Conservation (phyloP, 2,797 vertebrate genomes). For the Eptatretus atami region DNA sequence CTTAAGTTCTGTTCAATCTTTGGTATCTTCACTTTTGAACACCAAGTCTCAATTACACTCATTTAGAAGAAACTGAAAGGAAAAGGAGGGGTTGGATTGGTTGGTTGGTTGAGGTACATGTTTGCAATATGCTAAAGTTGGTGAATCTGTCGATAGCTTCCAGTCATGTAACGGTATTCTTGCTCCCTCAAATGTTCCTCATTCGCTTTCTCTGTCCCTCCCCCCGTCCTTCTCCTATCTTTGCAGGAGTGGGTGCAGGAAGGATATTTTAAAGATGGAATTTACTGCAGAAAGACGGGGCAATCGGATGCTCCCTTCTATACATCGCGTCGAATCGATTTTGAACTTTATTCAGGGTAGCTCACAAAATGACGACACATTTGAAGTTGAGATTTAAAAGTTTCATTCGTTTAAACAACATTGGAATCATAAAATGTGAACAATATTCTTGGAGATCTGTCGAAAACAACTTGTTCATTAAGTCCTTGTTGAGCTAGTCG, state of each 20-base stretch:
- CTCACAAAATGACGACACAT: background rate
- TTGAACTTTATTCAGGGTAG: conserved; percentile 43
- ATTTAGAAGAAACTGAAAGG: too few species aligned
- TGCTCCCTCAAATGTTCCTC: background rate
- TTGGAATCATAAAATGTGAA: too few species aligned
- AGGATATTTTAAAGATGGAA: conserved; percentile 42
- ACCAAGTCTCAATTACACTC: too few species aligned
- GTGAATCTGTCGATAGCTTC: background rate
- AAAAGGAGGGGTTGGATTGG: too few species aligned
- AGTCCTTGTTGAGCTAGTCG: too few species aligned
- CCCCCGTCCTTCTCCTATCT: background rate
- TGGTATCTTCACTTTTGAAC: too few species aligned
- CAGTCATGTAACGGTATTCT: background rate
- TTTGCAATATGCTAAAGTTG: background rate
- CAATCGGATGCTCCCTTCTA: conserved; percentile 41
- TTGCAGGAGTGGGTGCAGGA: conserved; percentile 49
- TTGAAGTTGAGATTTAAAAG: too few species aligned
- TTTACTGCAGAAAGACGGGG: conserved; percentile 42
- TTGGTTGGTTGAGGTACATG: too few species aligned
- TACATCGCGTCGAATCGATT: conserved; percentile 53
- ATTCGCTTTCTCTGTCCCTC: background rate
- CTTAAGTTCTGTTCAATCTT: too few species aligned
- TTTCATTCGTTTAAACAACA: too few species aligned
- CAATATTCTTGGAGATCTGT: too few species aligned
- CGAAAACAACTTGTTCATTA: too few species aligned